A percentile compares a stretch with the other conserved stretches of the same genome.
These are phyloP conservation scores for Epinotia nisella DNA, from an alignment of 2,888 invertebrate genomes.

Conservation along the genomic window DNA sequence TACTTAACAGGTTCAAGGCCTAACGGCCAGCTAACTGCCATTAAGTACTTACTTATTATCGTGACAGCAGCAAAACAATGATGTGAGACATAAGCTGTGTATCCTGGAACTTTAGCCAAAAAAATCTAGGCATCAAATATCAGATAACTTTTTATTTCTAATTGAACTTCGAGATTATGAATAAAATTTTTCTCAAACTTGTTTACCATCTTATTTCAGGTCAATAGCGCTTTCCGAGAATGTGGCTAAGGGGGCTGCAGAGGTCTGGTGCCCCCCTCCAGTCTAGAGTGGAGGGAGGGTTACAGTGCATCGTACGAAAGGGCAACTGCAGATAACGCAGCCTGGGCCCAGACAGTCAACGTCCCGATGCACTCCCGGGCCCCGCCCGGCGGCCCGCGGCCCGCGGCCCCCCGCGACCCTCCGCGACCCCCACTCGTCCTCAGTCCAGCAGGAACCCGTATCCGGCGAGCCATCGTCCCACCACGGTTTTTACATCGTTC, in stretches of 20 bases:
- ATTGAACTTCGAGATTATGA: neutral
- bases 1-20: conserved; percentile 75
- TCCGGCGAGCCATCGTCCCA: conserved; percentile 65
- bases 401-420: conserved; percentile 48
- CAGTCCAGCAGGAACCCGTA: conserved; percentile 74
- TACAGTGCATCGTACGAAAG: conserved; percentile 83
- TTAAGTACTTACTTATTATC: conserved; percentile 65
- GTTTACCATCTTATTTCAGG: conserved; percentile 74
- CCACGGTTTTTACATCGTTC: conserved; percentile 70
- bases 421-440: conserved; percentile 50
- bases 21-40: conserved; percentile 55
- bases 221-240: conserved; percentile 75
- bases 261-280: conserved; percentile 66
- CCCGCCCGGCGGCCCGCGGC: conserved; percentile 52
- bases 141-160: too few species aligned
- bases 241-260: conserved; percentile 69
- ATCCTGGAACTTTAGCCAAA: neutral
- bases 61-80: conserved; percentile 61
- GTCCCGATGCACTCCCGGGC: conserved; percentile 78
- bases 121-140: neutral
- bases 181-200: conserved; percentile 53
- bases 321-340: conserved; percentile 84
- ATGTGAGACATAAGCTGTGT: neutral
- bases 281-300: conserved; percentile 74
- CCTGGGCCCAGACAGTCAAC: conserved; percentile 83